Evolutionary conservation across 2,113 vertebrate species (phyloP), one percentile per base, ranked within the genome.

Genomic region (Bubalus kerabau): DNA sequence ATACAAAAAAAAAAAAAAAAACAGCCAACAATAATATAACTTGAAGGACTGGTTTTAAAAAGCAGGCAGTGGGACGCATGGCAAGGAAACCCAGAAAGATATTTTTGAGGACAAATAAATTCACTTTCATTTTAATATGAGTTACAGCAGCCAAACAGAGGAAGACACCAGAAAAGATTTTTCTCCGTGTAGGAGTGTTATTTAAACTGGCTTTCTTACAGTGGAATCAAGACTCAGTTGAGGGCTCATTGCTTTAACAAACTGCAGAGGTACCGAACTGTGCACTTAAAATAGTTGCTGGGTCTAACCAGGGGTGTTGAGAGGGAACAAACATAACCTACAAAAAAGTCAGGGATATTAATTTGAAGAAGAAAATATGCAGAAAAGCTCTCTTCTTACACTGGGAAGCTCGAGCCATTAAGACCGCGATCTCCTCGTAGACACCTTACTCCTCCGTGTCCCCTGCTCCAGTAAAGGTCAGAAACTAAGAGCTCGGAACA

Each of bases 31-130:
- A 78, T 48, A 88, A 67, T 46, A 83, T 7, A 87, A 90, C 24
- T 90, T 96, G 36, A 80, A 36, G n/a, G 62, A 96, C n/a, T 80
- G 8, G 4, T 23, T 80, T 96, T 93, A 57, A 94, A 50, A 89
- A 28, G 14, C 4, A 1, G 16, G 12, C 16, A 19, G 8, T 32
- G 15, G 15, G 36, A 87, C 26, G 23, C 23, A 62, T 6, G 21
- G n/a, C 43, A 95, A 60, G 36, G 71, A 95, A 52, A 95, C 89
- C n/a, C 50, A 90, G 60, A 92, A 90, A 90, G 71, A 50, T 54
- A 85, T 17, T 84, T 94, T 96, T 74, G 19, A 95, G 24, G 21
- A 67, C 67, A 95, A 86, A 97, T 52, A 74, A 95, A 94, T 59
- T 83, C 50, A 59, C 26, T 85, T 26, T 86, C 43, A 30, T 80